Evolutionary conservation across 1,140 invertebrate species (phyloP).

Genomic region (Plodia interpunctella): DNA sequence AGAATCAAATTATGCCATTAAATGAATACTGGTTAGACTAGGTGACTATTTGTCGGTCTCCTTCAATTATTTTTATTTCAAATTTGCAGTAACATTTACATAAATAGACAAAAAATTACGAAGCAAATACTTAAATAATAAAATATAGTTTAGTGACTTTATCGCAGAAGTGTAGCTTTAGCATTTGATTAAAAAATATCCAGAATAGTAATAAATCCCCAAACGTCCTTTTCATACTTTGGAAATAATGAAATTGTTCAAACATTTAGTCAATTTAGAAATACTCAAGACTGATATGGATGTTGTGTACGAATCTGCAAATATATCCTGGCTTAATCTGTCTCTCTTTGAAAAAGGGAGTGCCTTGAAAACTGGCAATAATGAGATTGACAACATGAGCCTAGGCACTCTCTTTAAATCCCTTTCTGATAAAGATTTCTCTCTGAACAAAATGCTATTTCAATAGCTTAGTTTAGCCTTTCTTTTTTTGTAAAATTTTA

Average conservation of each 20-base stretch:
- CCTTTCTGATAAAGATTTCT: no score
- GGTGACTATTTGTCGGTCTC: no score
- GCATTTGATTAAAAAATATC: neutral
- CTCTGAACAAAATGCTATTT: no score
- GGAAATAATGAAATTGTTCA: constrained; percentile 1
- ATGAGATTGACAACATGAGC: no score
- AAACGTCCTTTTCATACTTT: constrained; percentile 3
- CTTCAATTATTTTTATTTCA: no score
- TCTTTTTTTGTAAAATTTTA: neutral
- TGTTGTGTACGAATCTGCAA: constrained; percentile 23
- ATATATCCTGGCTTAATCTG: constrained; percentile 2
- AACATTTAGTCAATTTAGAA: constrained; percentile 58
- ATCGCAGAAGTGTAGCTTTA: neutral
- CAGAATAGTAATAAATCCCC: neutral
- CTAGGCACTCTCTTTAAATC: no score
- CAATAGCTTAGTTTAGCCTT: neutral
- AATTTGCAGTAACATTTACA: neutral
- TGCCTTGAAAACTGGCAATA: neutral
- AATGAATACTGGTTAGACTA: no score
- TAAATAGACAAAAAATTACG: neutral
- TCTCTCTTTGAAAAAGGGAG: neutral
- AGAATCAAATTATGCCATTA: no score
- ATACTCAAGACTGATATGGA: constrained; percentile 59
- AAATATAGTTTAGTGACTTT: neutral
- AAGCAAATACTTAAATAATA: no score